These are phyloP conservation scores for Drosophila melanica DNA, from an alignment of 1,140 invertebrate species.

Conservation along the genomic window DNA sequence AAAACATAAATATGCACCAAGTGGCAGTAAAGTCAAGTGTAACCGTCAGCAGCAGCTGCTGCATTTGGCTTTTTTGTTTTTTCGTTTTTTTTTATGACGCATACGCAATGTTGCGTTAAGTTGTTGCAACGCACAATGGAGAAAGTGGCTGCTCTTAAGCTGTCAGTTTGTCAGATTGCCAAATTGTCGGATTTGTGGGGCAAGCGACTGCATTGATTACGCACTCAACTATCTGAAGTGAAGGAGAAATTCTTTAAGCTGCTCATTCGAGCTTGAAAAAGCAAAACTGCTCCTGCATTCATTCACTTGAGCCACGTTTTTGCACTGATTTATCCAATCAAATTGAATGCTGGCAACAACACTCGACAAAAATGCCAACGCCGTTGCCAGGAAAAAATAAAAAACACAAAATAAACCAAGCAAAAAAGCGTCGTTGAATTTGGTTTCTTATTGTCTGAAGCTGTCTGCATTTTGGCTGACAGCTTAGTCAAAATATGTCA, in stretches of 20 bases:
- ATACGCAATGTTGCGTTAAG: constrained; percentile 68
- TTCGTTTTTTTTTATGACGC: constrained; percentile 52
- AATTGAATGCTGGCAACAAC: constrained; percentile 53
- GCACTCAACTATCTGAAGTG: constrained; percentile 12
- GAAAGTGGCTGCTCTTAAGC: constrained; percentile 36
- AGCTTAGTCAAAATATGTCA: constrained; percentile 79
- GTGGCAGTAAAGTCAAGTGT: constrained; percentile 51
- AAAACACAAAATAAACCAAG: constrained; percentile 26
- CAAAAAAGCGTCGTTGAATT: constrained; percentile 41
- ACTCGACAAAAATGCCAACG: constrained; percentile 44
- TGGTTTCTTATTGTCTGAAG: constrained; percentile 44
- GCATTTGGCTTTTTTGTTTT: constrained; percentile 10
- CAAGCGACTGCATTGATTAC: constrained; percentile 36
- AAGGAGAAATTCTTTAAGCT: constrained; percentile 16
- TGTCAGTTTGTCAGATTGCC: constrained; percentile 32
- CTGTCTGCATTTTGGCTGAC: constrained; percentile 60
- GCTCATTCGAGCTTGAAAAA: constrained; percentile 40
- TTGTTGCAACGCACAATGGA: constrained; percentile 27
- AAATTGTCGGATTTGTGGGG: constrained; percentile 46
- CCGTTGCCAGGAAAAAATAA: constrained; percentile 40
- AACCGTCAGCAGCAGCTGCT: constrained; percentile 43
- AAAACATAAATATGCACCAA: constrained; percentile 69
- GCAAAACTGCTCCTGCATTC: constrained; percentile 39
- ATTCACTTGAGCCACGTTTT: constrained; percentile 54
- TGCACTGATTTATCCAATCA: constrained; percentile 52